Base-by-base conservation (phyloP, 1,140 invertebrate species). In the Meloidogyne hapla region DNA sequence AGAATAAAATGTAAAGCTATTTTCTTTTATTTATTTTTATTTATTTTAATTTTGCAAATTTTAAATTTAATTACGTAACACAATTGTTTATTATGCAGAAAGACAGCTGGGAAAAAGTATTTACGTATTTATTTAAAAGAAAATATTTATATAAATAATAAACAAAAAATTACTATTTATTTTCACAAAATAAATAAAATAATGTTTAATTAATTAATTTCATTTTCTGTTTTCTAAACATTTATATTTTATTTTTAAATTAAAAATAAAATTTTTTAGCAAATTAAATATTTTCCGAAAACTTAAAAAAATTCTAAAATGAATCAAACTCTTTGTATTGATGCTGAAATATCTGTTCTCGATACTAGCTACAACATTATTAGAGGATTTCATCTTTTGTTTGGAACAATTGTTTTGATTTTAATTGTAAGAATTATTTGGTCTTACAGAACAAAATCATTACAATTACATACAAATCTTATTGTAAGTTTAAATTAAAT, bases 401-500 rank as follows among this genome's bases (percentile, higher is more conserved):
- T 70, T 10, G 69, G 26, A 4, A 28, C 56, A 26, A 45, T 63
- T 56, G 56, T 23, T 26, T 38, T 26, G 18, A 18, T 12, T n/a
- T 45, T 70, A 13, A 23, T 70, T 12, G 10, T 62, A 5, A 33
- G 40, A 33, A 70, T 70, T 23, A 56, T 70, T 15, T 26, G 26
- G 26, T 70, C 21, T 10, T 70, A 45, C 69, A 70, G 69, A 45
- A 33, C 26, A 25, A 33, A 42, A 48, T 56, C 40, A 12, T n/a
- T 70, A n/a, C 63, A 33, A 48, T 45, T 70, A 26, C 69, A 70
- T 26, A 38, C 10, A 10, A 70, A 70, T 45, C 33, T 70, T 21
- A 15, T 70, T 15, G 69, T 70, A 23, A 70, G 40, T 56, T 56
- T 45, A 18, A n/a, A n/a, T n/a, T 4, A n/a, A n/a, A n/a, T n/a